Percentiles rank a stretch among this genome's conserved stretches.
These are phyloP conservation scores for Spea bombifrons DNA, from an alignment of 2,113 vertebrate species.

Conservation along the genomic window DNA sequence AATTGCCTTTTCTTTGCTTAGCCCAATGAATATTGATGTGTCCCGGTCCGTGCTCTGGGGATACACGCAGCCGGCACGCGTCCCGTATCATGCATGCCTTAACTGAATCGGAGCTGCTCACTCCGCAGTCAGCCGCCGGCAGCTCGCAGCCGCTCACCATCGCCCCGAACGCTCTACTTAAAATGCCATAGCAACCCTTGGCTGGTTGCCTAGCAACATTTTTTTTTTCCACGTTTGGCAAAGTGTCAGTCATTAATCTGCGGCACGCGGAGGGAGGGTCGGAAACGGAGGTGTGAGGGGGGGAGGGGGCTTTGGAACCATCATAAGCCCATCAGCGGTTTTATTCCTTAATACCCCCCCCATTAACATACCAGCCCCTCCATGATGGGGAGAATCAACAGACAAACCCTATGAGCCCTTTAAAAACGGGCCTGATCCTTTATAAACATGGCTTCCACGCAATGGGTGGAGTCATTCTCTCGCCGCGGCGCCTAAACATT, in stretches of 20 bases:
- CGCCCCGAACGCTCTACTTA: constrained; percentile 91
- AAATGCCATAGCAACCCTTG: constrained; percentile 97
- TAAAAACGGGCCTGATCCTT: neutral
- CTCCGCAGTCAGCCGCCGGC: constrained; percentile 75
- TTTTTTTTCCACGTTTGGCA: constrained; percentile 62
- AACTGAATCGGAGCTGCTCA: constrained; percentile 69
- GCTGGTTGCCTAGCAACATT: constrained; percentile 90
- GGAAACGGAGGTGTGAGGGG: constrained; percentile 46
- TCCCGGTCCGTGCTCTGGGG: constrained; percentile 64
- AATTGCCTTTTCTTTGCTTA: constrained; percentile 74
- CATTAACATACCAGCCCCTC: neutral
- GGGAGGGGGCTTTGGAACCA: neutral
- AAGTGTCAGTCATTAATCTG: constrained; percentile 82
- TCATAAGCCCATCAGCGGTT: neutral
- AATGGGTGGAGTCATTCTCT: too few species aligned
- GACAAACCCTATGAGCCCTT: neutral
- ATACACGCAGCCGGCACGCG: constrained; percentile 63
- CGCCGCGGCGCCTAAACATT: too few species aligned
- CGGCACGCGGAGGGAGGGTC: constrained; percentile 56
- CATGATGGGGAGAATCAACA: too few species aligned
- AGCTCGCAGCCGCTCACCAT: constrained; percentile 84
- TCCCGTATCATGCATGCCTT: constrained; percentile 74
- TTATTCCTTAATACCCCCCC: neutral
- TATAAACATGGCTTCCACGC: too few species aligned
- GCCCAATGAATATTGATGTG: constrained; percentile 77